Percentiles rank a stretch among this genome's conserved stretches.
Evolutionary conservation across 2,888 invertebrate species (phyloP).

Genomic region (Euclidia mi): DNA sequence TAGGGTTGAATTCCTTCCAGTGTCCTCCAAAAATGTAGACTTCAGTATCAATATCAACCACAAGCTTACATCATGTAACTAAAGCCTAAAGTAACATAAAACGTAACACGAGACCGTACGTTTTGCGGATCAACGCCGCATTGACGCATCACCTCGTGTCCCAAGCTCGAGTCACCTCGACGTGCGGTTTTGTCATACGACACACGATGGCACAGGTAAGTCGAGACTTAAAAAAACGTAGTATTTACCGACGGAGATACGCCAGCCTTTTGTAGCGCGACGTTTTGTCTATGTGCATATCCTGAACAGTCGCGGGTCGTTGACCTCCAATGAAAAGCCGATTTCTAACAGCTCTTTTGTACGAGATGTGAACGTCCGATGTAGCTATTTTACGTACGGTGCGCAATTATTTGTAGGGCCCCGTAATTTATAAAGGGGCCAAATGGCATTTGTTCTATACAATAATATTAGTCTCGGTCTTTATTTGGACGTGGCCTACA

Average conservation of each 20-base stretch:
- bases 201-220: conserved; percentile 26
- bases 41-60: neutral
- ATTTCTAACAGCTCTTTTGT: conserved; percentile 72
- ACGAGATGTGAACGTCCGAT: conserved; percentile 71
- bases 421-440: conserved; percentile 34
- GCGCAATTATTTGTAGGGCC: conserved; percentile 50
- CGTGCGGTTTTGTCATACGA: conserved; percentile 53
- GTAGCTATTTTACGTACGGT: conserved; percentile 48
- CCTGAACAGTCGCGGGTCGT: conserved; percentile 79
- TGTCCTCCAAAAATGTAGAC: neutral
- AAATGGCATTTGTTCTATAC: too few relatives aligned
- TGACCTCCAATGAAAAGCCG: conserved; percentile 81
- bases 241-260: conserved; percentile 61
- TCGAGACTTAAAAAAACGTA: conserved; percentile 20
- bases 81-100: conserved; percentile 33
- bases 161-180: neutral
- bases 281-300: conserved; percentile 85
- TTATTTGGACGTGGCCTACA: neutral
- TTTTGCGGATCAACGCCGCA: conserved; percentile 45
- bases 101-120: conserved; percentile 31
- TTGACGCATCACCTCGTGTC: conserved; percentile 44
- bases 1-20: too few relatives aligned
- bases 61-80: conserved; percentile 18
- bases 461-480: too few relatives aligned
- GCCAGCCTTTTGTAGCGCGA: conserved; percentile 69